Percentiles rank a stretch among this genome's conserved stretches.
Conservation (phyloP, 1,140 invertebrate species). For the Drosophila punjabiensis region DNA sequence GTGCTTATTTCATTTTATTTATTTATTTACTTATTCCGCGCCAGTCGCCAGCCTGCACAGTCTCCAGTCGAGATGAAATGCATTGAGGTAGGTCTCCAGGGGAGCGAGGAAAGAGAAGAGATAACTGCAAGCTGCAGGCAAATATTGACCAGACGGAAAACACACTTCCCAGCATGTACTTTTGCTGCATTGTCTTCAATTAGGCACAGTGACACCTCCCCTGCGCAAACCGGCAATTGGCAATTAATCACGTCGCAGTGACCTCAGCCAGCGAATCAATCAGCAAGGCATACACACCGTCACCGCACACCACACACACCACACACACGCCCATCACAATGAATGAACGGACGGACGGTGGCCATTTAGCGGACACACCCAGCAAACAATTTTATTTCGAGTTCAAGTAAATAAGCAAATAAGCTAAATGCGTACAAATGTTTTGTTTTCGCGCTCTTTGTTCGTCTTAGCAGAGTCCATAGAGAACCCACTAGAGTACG, state of each 20-base stretch:
- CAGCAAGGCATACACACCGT: conserved; percentile 37
- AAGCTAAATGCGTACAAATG: conserved; percentile 67
- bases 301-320: conserved; percentile 1
- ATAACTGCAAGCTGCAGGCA: conserved; percentile 32
- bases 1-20: conserved; percentile 46
- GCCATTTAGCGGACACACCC: conserved; percentile 79
- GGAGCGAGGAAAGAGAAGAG: not conserved
- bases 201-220: conserved; percentile 46
- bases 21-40: conserved; percentile 47
- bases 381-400: conserved; percentile 79
- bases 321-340: conserved; percentile 38
- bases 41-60: conserved; percentile 2
- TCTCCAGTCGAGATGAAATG: conserved; percentile 39
- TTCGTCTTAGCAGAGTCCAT: conserved; percentile 29
- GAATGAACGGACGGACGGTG: conserved; percentile 64
- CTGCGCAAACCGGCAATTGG: conserved; percentile 33
- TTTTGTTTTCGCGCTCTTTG: conserved; percentile 51
- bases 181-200: conserved; percentile 40
- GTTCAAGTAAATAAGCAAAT: conserved; percentile 76
- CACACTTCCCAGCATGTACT: conserved; percentile 15
- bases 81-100: conserved; percentile 59
- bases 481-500: conserved; percentile 16
- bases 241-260: conserved; percentile 80
- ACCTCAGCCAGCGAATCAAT: conserved; percentile 80
- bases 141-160: conserved; percentile 29